These are phyloP conservation scores for Parazoanthus swiftii DNA, from an alignment of 92 coral and sea anemone genomes.

Conservation along the genomic window DNA sequence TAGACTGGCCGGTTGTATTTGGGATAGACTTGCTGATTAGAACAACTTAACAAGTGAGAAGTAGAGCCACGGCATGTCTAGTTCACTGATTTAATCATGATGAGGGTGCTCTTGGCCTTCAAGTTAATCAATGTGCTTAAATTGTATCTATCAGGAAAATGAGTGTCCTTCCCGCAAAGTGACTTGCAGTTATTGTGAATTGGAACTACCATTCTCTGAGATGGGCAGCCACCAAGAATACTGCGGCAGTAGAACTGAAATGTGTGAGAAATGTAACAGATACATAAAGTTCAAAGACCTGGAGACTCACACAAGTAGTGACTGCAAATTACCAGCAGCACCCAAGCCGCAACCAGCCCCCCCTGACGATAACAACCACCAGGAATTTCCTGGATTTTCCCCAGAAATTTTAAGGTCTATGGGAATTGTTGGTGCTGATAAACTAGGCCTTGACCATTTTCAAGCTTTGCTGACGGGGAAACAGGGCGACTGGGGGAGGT, in stretches of 20 bases:
- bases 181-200: slow-evolving; percentile 80
- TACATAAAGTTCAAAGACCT: slow-evolving; percentile 74
- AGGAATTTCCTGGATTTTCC: slow-evolving; percentile 19
- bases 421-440: slow-evolving; percentile 31
- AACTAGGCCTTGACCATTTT: background rate
- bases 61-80: too few relatives aligned
- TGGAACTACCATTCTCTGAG: slow-evolving; percentile 72
- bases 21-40: too few relatives aligned
- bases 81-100: too few relatives aligned
- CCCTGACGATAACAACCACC: background rate
- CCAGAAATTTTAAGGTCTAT: slow-evolving; percentile 38
- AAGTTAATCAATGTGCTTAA: too few relatives aligned
- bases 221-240: slow-evolving; percentile 78
- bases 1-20: too few relatives aligned
- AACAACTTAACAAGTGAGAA: too few relatives aligned
- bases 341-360: slow-evolving; percentile 33
- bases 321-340: slow-evolving; percentile 62
- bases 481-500: slow-evolving; percentile 15
- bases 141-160: slow-evolving; percentile 54
- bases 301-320: slow-evolving; percentile 62
- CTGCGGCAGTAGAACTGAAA: slow-evolving; percentile 93
- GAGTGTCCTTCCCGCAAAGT: slow-evolving; percentile 69
- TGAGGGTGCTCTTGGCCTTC: too few relatives aligned
- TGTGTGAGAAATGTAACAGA: slow-evolving; percentile 82
- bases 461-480: slow-evolving; percentile 35